Evolutionary conservation across 2,113 vertebrate species (phyloP), one percentile per base, ranked within the genome.

Genomic region (Penelope pileata): DNA sequence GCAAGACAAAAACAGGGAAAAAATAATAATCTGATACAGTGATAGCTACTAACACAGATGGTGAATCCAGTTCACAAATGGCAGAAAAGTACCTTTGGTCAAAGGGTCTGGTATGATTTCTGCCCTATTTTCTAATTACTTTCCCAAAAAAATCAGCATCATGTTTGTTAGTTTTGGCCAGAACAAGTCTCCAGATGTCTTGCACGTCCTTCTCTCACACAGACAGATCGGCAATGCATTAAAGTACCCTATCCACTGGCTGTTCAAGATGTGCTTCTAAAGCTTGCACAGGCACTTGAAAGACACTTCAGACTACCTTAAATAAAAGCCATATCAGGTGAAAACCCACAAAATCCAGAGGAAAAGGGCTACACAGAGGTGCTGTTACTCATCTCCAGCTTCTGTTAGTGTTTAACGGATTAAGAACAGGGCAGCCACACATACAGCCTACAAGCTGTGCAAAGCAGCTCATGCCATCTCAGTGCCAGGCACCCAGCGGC

Each of bases 91-190:
- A 53, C 16, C n/a, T 88, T 88, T 51, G 77, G 26, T 69, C 43
- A 77, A 80, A 89, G 42, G 36, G 34, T 74, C 79, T 91, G 68
- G 50, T 93, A 56, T 47, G 66, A 27, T 40, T 90, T 34, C 51
- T 94, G 47, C 64, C 72, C 51, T 78, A 3, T 80, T 74, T 85
- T 93, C 82, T 83, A 72, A 88, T 22, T 94, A 45, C 59, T 81
- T 91, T 83, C 72, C 47, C 30, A n/a, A 91, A 95, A 91, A 80
- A 43, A 67, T 34, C 59, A 92, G 59, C 91, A 79, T 68, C 14
- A 4, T 53, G 40, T 92, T 94, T 92, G 69, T 93, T 96, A 63
- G 72, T 93, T 88, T 94, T 95, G 94, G 87, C 92, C 56, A 91
- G 72, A 91, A 12, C 3, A 63, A 77, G 38, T 74, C 82, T 93